phyloP scores from a whole-genome alignment of 1,140 invertebrate genomes.

The Linepithema humile region DNA sequence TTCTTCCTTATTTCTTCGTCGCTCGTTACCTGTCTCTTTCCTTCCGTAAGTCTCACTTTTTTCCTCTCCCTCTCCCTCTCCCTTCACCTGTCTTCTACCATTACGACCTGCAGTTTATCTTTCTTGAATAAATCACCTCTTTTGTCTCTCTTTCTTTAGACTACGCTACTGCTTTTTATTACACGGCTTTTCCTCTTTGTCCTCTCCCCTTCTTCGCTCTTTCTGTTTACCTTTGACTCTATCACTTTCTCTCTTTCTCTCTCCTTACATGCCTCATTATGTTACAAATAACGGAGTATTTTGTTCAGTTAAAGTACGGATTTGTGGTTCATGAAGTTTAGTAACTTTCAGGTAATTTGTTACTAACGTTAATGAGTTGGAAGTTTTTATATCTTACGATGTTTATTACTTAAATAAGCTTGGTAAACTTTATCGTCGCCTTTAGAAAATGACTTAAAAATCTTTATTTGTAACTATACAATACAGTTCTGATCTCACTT shows the following conservation, averaged over 20 bases:
- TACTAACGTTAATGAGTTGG: not conserved
- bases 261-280: not conserved
- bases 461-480: not conserved
- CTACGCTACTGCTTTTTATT: conserved; percentile 18
- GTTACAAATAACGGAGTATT: not conserved
- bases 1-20: conserved; percentile 10
- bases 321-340: conserved; percentile 27
- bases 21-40: conserved; percentile 31
- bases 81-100: conserved; percentile 26
- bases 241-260: not conserved
- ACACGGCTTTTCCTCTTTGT: conserved; percentile 7
- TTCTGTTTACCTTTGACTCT: conserved; percentile 12
- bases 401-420: conserved; percentile 3
- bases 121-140: conserved; percentile 50
- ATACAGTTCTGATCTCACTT: not conserved
- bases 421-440: not conserved
- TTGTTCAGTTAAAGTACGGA: not conserved
- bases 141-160: conserved; percentile 22
- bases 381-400: conserved; percentile 8
- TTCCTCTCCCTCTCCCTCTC: too few species aligned
- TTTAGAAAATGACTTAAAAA: not conserved
- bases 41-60: conserved; percentile 13
- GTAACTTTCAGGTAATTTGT: conserved; percentile 21
- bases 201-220: not conserved
- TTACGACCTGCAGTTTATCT: conserved; percentile 52